Conservation (phyloP, 2,797 vertebrate species). For the Oryzias dopingdopingensis region DNA sequence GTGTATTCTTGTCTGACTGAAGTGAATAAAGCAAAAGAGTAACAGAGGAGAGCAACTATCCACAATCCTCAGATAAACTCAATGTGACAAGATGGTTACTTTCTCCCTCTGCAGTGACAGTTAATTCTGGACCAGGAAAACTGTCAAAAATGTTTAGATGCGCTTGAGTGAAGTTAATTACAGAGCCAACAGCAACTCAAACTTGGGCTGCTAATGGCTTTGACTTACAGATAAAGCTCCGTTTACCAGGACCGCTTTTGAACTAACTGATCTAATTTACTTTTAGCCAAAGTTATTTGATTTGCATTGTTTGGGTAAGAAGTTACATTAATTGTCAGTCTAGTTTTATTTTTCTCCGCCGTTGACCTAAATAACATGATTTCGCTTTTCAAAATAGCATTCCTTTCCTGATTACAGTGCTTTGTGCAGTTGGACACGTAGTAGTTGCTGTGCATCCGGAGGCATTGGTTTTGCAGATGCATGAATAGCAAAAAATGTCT, state of each 20-base stretch:
- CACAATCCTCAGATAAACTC: slow-evolving; percentile 82
- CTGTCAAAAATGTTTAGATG: slow-evolving; percentile 99
- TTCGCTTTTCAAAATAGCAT: not conserved
- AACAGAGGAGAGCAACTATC: slow-evolving; percentile 52
- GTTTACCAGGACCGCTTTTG: slow-evolving; percentile 88
- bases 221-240: slow-evolving; percentile 93
- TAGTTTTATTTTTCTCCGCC: slow-evolving; percentile 15
- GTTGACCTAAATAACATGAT: slow-evolving; percentile 11
- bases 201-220: slow-evolving; percentile 90
- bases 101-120: slow-evolving; percentile 93
- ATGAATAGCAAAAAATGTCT: slow-evolving; percentile 31
- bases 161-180: slow-evolving; percentile 97
- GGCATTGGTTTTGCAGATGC: not conserved
- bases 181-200: slow-evolving; percentile 85
- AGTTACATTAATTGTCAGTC: slow-evolving; percentile 27
- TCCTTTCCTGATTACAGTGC: not conserved
- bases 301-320: slow-evolving; percentile 72
- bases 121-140: slow-evolving; percentile 95
- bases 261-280: slow-evolving; percentile 92
- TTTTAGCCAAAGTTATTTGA: slow-evolving; percentile 89
- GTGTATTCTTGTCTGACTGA: slow-evolving; percentile 4
- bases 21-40: slow-evolving; percentile 5
- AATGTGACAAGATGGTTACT: slow-evolving; percentile 93
- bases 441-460: no score
- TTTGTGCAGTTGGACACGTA: not conserved